Evolutionary conservation across 1,140 invertebrate genomes (phyloP).

Genomic region (Hesperophylax magnus): DNA sequence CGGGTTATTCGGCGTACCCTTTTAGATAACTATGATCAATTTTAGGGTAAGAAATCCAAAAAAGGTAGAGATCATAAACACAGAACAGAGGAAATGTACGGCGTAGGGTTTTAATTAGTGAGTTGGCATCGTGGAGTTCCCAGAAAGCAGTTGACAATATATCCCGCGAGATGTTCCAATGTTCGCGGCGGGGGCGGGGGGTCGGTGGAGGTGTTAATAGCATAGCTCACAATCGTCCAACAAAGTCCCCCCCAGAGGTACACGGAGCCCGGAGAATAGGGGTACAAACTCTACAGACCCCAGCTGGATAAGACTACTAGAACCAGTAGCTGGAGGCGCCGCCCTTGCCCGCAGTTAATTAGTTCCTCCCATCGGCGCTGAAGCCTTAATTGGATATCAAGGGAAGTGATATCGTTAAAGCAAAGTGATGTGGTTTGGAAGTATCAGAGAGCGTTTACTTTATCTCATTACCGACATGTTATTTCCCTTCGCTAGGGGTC

Average conservation of each 20-base stretch:
- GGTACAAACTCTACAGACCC: not conserved
- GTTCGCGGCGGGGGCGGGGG: not conserved
- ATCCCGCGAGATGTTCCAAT: not conserved
- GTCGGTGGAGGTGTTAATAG: not conserved
- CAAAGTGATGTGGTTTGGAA: not conserved
- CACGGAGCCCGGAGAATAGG: not conserved
- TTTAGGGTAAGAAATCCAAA: no score
- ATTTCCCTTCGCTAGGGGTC: conserved; percentile 1
- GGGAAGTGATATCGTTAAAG: conserved; percentile 22
- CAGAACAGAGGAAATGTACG: no score
- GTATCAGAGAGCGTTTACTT: not conserved
- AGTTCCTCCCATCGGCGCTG: not conserved
- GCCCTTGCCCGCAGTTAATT: not conserved
- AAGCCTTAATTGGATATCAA: conserved; percentile 22
- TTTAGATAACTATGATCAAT: no score
- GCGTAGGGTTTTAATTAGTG: not conserved
- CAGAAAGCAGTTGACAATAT: not conserved
- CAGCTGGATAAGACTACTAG: not conserved
- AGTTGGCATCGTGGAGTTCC: not conserved
- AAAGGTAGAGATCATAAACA: no score
- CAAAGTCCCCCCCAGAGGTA: not conserved
- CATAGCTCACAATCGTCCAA: not conserved
- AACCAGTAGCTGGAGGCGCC: not conserved
- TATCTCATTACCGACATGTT: not conserved
- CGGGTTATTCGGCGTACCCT: no score